Evolutionary conservation across 2,888 invertebrate species (phyloP).

Genomic region (Diaprepes abbreviatus): DNA sequence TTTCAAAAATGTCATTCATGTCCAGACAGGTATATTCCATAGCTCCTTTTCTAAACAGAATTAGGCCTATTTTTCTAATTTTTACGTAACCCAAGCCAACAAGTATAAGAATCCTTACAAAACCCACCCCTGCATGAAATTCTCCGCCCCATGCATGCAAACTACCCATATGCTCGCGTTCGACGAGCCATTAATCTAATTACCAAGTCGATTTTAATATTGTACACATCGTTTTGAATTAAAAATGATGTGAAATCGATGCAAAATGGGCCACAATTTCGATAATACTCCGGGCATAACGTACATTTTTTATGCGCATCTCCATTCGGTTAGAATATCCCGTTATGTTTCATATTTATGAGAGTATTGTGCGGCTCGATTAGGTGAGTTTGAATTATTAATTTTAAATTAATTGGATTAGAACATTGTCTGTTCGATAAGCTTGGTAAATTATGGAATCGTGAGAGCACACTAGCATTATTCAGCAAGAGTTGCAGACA

Average conservation of each 20-base stretch:
- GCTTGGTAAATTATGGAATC: too few species aligned
- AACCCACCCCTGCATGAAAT: background rate
- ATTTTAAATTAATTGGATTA: too few species aligned
- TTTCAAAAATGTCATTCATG: too few species aligned
- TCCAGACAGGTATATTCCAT: too few species aligned
- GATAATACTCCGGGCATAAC: conserved; percentile 4
- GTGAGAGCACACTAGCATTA: too few species aligned
- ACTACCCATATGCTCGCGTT: conserved; percentile 23
- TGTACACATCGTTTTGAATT: conserved; percentile 34
- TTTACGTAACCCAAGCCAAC: too few species aligned
- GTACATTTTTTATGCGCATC: conserved; percentile 18
- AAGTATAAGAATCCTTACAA: background rate
- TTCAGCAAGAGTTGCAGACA: too few species aligned
- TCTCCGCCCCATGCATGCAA: conserved; percentile 8
- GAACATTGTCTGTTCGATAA: too few species aligned
- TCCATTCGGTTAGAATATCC: background rate
- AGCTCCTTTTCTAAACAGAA: too few species aligned
- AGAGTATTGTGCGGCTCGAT: background rate
- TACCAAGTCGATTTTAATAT: conserved; percentile 40
- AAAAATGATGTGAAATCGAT: conserved; percentile 47
- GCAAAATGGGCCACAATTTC: conserved; percentile 29
- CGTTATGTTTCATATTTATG: conserved; percentile 12
- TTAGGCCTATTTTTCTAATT: too few species aligned
- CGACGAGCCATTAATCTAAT: conserved; percentile 37
- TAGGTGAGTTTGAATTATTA: background rate